Percentiles rank a stretch among this genome's conserved stretches.
These are phyloP conservation scores for Heterochromis multidens DNA, from an alignment of 2,113 vertebrate species.

Conservation along the genomic window DNA sequence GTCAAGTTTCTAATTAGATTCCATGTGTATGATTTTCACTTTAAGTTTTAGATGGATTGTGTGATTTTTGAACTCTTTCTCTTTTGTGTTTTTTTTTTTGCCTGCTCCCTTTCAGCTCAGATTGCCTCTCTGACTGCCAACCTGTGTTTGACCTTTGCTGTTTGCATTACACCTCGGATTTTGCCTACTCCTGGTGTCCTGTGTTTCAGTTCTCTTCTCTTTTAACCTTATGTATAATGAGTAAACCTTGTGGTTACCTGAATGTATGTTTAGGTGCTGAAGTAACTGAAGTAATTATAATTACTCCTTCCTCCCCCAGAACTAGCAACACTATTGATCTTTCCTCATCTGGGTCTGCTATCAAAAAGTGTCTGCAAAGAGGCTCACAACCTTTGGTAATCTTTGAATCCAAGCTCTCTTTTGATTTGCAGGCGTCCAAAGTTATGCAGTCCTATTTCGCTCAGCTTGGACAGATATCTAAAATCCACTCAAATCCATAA, in stretches of 20 bases:
- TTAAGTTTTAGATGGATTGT: neutral
- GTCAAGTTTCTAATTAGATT: neutral
- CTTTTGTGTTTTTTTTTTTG: rapidly evolving
- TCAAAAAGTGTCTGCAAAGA: too few species aligned
- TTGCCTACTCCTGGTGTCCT: neutral
- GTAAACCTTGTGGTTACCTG: neutral
- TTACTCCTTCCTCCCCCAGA: neutral
- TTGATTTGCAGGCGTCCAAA: neutral
- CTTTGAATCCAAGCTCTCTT: neutral
- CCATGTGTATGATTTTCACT: neutral
- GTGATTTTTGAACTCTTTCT: neutral
- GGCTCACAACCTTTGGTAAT: neutral
- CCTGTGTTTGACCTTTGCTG: neutral
- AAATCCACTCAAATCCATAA: neutral
- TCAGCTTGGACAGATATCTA: neutral
- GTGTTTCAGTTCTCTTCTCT: neutral
- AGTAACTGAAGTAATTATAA: neutral
- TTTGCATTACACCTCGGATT: neutral
- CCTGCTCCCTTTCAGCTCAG: neutral
- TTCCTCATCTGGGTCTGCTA: too few species aligned
- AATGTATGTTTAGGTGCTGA: neutral
- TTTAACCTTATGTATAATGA: neutral
- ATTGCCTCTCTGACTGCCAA: neutral
- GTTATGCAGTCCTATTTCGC: neutral
- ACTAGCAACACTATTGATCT: too few species aligned